phyloP scores from a whole-genome alignment of 2,888 invertebrate genomes.

The Pegoplata infirma region DNA sequence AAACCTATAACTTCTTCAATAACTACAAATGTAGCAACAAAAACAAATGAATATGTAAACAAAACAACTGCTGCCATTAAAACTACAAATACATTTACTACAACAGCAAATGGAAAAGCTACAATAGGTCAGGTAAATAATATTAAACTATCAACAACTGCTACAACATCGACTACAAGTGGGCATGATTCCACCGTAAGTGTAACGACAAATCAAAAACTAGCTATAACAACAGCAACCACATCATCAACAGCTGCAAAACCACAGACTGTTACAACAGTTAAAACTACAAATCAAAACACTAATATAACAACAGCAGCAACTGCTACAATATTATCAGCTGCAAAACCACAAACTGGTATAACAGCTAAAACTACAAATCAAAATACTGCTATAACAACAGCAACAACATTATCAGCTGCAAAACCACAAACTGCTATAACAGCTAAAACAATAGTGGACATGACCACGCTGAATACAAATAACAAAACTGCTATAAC shows the following conservation, averaged over 20 bases:
- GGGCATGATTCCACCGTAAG: slow-evolving; percentile 26
- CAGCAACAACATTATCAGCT: slow-evolving; percentile 29
- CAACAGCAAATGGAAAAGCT: slow-evolving; percentile 30
- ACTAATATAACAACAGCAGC: slow-evolving; percentile 4
- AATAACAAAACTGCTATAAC: too few species aligned
- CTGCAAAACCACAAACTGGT: slow-evolving; percentile 54
- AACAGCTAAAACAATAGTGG: too few species aligned
- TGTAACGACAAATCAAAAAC: slow-evolving; percentile 19
- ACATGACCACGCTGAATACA: too few species aligned
- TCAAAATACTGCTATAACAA: slow-evolving; percentile 22
- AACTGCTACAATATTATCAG: slow-evolving; percentile 48
- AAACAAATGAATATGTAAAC: slow-evolving; percentile 34
- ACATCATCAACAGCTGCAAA: slow-evolving; percentile 56
- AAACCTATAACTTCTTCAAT: slow-evolving; percentile 27
- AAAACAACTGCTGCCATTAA: slow-evolving; percentile 51
- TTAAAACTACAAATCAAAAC: slow-evolving; percentile 20
- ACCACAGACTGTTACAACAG: slow-evolving; percentile 38
- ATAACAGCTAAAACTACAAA: too few species aligned
- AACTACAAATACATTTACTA: slow-evolving; percentile 55
- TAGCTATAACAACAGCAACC: slow-evolving; percentile 1
- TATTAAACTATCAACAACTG: slow-evolving; percentile 41
- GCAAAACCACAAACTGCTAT: slow-evolving; percentile 37
- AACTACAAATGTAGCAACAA: slow-evolving; percentile 13
- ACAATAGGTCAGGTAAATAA: slow-evolving; percentile 25
- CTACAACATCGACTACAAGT: slow-evolving; percentile 11